Conservation (phyloP, 2,888 invertebrate genomes). For the Drosophila neotestacea region DNA sequence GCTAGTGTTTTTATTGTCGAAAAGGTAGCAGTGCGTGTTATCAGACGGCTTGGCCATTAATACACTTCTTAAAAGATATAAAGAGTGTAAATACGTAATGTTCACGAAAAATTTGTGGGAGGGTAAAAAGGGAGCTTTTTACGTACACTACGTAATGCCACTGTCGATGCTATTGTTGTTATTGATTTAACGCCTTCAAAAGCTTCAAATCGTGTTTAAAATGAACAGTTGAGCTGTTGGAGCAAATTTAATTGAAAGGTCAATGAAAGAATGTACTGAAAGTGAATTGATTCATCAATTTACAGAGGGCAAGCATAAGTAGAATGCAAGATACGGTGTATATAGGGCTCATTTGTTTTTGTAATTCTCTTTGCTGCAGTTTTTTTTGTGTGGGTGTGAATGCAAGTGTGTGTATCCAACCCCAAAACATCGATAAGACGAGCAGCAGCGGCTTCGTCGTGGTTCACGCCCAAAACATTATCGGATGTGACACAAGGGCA, state of each 20-base stretch:
- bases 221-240: constrained; percentile 7
- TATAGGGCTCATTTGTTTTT: constrained; percentile 36
- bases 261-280: constrained; percentile 38
- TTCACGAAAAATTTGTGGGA: not conserved
- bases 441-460: constrained; percentile 33
- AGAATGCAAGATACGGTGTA: constrained; percentile 15
- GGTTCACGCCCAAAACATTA: constrained; percentile 71
- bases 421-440: constrained; percentile 62
- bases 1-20: constrained; percentile 22
- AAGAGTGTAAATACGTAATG: constrained; percentile 3
- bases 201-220: constrained; percentile 29
- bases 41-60: constrained; percentile 31
- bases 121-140: constrained; percentile 1
- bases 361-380: constrained; percentile 31
- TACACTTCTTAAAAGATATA: constrained; percentile 1
- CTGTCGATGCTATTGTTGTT: constrained; percentile 7
- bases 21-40: constrained; percentile 33
- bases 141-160: not conserved
- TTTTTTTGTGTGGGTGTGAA: constrained; percentile 1
- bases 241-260: constrained; percentile 58
- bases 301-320: constrained; percentile 11
- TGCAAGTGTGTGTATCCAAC: constrained; percentile 12
- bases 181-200: constrained; percentile 41
- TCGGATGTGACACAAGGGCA: constrained; percentile 23
- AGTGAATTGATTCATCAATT: constrained; percentile 65